Evolutionary conservation across 2,888 invertebrate genomes (phyloP), one percentile per base, ranked within the genome.

Genomic region (Aspidapion aeneum): DNA sequence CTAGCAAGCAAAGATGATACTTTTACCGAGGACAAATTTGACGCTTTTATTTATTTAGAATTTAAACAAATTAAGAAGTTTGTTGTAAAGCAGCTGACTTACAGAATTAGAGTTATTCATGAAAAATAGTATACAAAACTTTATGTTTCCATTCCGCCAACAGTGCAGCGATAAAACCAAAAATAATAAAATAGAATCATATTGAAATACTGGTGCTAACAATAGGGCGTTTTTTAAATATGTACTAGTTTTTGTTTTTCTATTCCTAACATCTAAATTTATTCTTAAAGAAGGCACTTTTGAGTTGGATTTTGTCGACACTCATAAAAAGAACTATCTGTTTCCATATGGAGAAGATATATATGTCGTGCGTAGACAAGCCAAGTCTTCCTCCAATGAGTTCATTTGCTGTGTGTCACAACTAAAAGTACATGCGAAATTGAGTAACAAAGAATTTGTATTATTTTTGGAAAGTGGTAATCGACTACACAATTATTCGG

Each of bases 281-380:
- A 65, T 75, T n/a, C 60, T 77, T 55, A 70, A 68, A 49, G 69
- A 74, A 51, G 64, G 68, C 1, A 66, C 67, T 48, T 74, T 78
- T 63, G 77, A 78, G 68, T 55, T 78, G 9, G 73, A 77, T 71
- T 72, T 77, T 54, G 55, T 76, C 7, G 72, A 73, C 60, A 71
- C 66, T 18, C 74, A 76, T 58, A 72, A 72, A 20, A 74, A 73
- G 61, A 72, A 73, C 66, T 75, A 72, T 68, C 58, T 78, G 12
- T 61, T 76, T 48, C 66, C 69, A 1, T 70, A 70, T 65, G 66
- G 68, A 16, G 74, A 74, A 18, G 70, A 73, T 20, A 62, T 75
- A 9, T 78, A 73, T 68, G 57, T 75, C n/a, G 69, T 75, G 1
- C 72, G 70, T 60, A 66, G 73, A 18, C 70, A 68, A 61, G 73